Evolutionary conservation across 2,113 vertebrate species (phyloP).

Genomic region (Vireo altiloquus): DNA sequence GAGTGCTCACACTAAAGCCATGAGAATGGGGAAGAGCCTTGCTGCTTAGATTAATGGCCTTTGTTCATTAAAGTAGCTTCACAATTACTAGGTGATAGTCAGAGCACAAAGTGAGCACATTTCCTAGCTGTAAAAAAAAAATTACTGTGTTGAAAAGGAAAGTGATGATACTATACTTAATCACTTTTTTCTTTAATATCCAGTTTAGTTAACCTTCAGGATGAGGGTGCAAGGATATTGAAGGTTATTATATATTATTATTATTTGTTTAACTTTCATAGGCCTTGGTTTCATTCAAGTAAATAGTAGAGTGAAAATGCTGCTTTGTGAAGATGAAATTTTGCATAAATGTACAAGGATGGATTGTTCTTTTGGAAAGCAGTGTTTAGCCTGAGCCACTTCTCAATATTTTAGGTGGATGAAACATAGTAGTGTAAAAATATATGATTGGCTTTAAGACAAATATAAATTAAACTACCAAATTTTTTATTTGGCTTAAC

Average conservation of each 20-base stretch:
- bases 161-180: background rate
- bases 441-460: background rate
- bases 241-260: too few relatives aligned
- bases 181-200: background rate
- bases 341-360: background rate
- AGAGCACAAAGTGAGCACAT: background rate
- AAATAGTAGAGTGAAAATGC: background rate
- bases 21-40: background rate
- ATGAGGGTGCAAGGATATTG: background rate
- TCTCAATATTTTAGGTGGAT: background rate
- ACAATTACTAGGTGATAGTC: background rate
- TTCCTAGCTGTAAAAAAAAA: background rate
- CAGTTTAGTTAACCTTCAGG: background rate
- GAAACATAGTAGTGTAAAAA: background rate
- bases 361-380: background rate
- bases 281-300: background rate
- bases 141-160: background rate
- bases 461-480: background rate
- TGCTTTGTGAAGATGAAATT: background rate
- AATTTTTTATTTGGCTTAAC: background rate
- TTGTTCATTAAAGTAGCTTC: constrained; percentile 1
- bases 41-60: background rate
- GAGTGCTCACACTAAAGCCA: background rate
- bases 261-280: too few relatives aligned
- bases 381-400: background rate